These are phyloP conservation scores for Octopus sinensis DNA, from an alignment of 1,140 invertebrate species.

Conservation along the genomic window DNA sequence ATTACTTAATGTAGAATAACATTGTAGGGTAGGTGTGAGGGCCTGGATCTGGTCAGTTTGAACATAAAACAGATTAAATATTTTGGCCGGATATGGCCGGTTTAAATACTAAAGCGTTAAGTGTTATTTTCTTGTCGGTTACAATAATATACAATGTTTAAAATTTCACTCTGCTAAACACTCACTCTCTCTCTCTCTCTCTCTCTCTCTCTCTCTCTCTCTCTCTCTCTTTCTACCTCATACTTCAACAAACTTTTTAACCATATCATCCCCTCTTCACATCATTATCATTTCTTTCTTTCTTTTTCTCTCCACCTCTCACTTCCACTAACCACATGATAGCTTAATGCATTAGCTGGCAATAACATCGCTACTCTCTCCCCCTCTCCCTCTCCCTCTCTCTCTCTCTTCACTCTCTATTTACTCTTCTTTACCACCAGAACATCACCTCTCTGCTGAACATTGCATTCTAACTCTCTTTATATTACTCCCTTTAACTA, in stretches of 20 bases:
- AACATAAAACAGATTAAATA: no score
- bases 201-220: background rate
- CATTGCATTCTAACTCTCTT: background rate
- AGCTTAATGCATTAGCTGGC: no score
- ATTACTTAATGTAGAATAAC: no score
- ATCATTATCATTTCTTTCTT: background rate
- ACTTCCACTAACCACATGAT: background rate
- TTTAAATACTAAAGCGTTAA: no score
- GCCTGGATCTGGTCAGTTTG: no score
- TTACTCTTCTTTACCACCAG: background rate
- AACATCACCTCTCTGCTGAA: background rate
- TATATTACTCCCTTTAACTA: background rate
- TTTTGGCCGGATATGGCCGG: no score
- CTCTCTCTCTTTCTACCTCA: background rate
- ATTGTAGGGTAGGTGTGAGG: no score
- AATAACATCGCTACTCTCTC: background rate
- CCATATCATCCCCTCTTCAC: background rate
- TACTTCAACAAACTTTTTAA: background rate
- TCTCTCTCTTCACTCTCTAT: background rate
- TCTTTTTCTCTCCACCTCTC: background rate
- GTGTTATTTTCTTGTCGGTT: no score
- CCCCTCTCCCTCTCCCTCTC: background rate
- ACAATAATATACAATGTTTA: no score
- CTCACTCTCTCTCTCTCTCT: background rate
- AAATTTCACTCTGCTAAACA: background rate